phyloP scores from a whole-genome alignment of 2,797 vertebrate species.

The Ctenochaetus hawaiiensis region DNA sequence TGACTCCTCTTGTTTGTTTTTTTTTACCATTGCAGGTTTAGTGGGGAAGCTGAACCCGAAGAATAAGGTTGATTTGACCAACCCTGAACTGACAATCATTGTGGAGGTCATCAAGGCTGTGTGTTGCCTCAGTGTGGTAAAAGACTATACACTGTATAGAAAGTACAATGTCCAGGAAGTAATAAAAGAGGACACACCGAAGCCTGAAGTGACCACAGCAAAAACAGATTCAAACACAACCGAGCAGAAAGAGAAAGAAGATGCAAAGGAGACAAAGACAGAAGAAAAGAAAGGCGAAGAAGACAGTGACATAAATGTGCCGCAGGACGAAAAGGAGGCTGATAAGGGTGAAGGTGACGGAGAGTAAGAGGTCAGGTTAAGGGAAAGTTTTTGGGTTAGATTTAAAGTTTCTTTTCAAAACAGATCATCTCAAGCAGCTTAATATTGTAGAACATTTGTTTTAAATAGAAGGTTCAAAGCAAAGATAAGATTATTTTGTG shows the following conservation, averaged over 20 bases:
- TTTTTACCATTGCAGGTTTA: conserved; percentile 80
- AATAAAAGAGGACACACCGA: conserved; percentile 82
- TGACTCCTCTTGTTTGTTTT: neutral
- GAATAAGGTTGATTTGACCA: conserved; percentile 95
- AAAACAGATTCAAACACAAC: neutral
- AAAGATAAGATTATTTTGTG: too few species aligned
- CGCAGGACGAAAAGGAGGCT: conserved; percentile 14
- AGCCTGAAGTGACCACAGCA: conserved; percentile 45
- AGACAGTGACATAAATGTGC: conserved; percentile 13
- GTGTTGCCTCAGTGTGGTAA: conserved; percentile 94
- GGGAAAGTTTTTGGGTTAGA: conserved; percentile 3
- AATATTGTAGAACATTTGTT: conserved; percentile 33
- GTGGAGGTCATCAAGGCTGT: conserved; percentile 95
- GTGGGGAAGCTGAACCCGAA: conserved; percentile 93
- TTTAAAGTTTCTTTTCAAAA: neutral
- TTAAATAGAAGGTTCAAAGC: conserved; percentile 10
- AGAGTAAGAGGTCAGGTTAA: conserved; percentile 19
- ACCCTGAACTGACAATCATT: conserved; percentile 93
- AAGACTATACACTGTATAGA: conserved; percentile 91
- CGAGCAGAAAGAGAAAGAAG: conserved; percentile 15
- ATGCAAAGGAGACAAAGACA: conserved; percentile 19
- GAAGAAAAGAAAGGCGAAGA: conserved; percentile 38
- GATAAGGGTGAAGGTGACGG: conserved; percentile 29
- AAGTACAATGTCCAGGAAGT: conserved; percentile 98
- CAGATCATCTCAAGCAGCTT: conserved; percentile 11